Evolutionary conservation across 1,140 invertebrate genomes (phyloP), one percentile per base, ranked within the genome.

Genomic region (Drosophila triauraria): DNA sequence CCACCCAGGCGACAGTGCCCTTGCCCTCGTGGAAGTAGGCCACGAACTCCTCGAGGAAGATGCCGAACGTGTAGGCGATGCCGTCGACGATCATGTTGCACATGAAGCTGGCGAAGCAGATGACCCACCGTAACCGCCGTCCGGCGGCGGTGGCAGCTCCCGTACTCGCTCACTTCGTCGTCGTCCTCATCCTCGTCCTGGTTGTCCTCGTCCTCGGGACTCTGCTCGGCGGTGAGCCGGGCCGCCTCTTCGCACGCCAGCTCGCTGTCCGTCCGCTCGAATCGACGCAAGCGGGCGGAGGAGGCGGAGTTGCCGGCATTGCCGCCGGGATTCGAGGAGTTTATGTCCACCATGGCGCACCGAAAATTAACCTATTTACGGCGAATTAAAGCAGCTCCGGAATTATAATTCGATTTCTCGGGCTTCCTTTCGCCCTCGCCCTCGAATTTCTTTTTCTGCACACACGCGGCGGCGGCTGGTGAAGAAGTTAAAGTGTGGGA

Each of bases 21-120:
- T 97, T 97, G n/a, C 96, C 96, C 86, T 96, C 96, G 50, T 95
- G 95, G 92, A 97, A 99, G 92, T 96, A 96, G 15, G 93, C 93
- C 40, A 97, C 96, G 67, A 99, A 96, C 84, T 97, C 95, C 15
- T 95, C 94, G 4, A 98, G 94, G 93, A 98, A 98, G 81, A 98
- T 96, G 47, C 98, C 98, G 91, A 98, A 99, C 5, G 97, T 98
- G 93, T 98, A 98, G 5, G 97, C 97, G 42, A 98, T 98, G 70
- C 99, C 99, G 92, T 99, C 99, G n/a, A 99, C 98, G 74, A 99
- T 97, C 94, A 99, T 96, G 95, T 99, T 99, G 93, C 98, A 99
- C 95, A 99, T 96, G 93, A 99, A 99, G 9, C 97, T 98, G 48
- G 97, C 98, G 81, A 98, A 96, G 32, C 99, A 98, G 70, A 99